These are phyloP conservation scores for Trissolcus brochymenae DNA, from an alignment of 2,888 invertebrate genomes.

Conservation along the genomic window DNA sequence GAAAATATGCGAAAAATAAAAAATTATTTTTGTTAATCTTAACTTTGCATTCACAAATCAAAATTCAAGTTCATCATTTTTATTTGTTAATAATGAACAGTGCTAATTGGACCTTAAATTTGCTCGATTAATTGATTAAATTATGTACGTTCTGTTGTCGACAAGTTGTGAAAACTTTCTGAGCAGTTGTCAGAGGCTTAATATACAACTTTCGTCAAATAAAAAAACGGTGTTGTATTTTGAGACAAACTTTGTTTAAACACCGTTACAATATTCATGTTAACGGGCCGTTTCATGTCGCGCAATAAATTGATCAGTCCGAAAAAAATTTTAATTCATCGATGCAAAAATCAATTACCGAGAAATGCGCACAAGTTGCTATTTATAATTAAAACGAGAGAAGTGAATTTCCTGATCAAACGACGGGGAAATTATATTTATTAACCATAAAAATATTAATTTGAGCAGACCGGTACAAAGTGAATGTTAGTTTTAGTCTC, in stretches of 20 bases:
- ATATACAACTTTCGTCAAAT: background rate
- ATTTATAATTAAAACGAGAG: no score
- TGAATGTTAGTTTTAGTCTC: constrained; percentile 2
- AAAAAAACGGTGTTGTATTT: no score
- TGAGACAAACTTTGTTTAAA: no score
- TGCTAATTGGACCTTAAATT: background rate
- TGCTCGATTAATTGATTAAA: constrained; percentile 15
- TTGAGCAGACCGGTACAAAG: constrained; percentile 6
- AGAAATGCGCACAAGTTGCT: no score
- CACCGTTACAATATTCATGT: no score
- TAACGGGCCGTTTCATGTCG: no score
- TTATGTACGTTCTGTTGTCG: constrained; percentile 12
- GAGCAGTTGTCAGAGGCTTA: constrained; percentile 1
- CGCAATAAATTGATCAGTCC: background rate
- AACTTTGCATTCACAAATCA: no score
- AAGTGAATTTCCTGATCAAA: constrained; percentile 9
- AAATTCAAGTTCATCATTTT: no score
- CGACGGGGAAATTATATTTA: constrained; percentile 10
- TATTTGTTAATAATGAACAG: no score
- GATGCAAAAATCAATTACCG: background rate
- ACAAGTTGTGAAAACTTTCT: constrained; percentile 13
- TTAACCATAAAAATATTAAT: constrained; percentile 16
- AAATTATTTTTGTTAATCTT: no score
- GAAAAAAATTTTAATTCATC: background rate
- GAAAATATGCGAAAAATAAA: no score